phyloP scores from a whole-genome alignment of 1,140 invertebrate species.

The Myzus persicae region DNA sequence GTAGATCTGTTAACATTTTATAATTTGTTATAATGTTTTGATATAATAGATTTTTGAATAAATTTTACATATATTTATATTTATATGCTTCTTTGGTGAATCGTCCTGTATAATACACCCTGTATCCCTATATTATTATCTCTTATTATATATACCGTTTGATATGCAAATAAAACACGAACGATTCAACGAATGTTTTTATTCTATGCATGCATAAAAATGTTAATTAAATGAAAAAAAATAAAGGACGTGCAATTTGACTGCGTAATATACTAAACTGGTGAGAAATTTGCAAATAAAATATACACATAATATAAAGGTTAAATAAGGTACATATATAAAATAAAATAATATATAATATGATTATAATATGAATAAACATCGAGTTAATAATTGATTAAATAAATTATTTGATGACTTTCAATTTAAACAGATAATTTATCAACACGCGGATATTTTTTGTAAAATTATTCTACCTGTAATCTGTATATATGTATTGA shows the following conservation, averaged over 20 bases:
- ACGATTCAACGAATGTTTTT: neutral
- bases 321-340: neutral
- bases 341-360: neutral
- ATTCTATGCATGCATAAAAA: neutral
- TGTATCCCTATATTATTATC: neutral
- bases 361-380: neutral
- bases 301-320: too few relatives aligned
- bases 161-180: neutral
- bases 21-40: neutral
- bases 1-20: neutral
- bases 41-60: neutral
- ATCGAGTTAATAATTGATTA: neutral
- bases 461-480: too few relatives aligned
- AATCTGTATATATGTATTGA: too few relatives aligned
- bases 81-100: neutral
- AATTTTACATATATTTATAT: neutral
- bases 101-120: neutral
- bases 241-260: neutral
- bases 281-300: too few relatives aligned
- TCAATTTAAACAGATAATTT: neutral
- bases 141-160: neutral
- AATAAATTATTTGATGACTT: neutral
- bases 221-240: conserved; percentile 8
- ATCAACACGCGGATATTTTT: too few relatives aligned
- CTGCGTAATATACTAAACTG: neutral